These are phyloP conservation scores for Rachycentron canadum DNA, from an alignment of 2,797 vertebrate species.

Conservation along the genomic window DNA sequence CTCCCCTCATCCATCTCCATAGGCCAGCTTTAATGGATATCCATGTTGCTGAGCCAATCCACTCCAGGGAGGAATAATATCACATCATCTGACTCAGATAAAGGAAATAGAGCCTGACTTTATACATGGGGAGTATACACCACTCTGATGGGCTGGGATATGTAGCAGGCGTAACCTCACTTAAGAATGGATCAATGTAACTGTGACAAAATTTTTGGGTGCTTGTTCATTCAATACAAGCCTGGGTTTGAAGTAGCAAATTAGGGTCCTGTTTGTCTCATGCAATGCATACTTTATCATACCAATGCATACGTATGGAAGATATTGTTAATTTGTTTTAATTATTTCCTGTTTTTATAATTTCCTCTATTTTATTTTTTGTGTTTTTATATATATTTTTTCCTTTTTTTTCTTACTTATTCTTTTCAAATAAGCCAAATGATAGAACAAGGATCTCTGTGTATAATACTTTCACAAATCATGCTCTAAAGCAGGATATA, in stretches of 20 bases:
- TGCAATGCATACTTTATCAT: too few species aligned
- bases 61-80: conserved; percentile 82
- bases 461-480: background rate
- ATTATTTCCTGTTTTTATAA: background rate
- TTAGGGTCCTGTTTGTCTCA: too few species aligned
- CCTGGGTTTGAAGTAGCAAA: too few species aligned
- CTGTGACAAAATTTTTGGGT: conserved; percentile 17
- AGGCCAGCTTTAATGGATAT: conserved; percentile 83
- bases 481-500: background rate
- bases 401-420: too few species aligned
- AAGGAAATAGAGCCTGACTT: conserved; percentile 81
- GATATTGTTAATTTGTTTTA: background rate
- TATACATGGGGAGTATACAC: conserved; percentile 62
- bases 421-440: background rate
- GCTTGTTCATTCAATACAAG: conserved; percentile 29
- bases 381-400: too few species aligned
- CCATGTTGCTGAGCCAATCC: conserved; percentile 83
- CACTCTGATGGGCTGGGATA: conserved; percentile 51
- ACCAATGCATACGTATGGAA: background rate
- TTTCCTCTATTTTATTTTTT: too few species aligned
- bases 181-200: conserved; percentile 41
- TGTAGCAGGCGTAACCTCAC: conserved; percentile 40
- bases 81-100: conserved; percentile 82
- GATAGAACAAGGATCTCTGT: background rate
- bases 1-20: conserved; percentile 84